Conservation (phyloP, 2,888 invertebrate genomes). For the Arenicola marina region DNA sequence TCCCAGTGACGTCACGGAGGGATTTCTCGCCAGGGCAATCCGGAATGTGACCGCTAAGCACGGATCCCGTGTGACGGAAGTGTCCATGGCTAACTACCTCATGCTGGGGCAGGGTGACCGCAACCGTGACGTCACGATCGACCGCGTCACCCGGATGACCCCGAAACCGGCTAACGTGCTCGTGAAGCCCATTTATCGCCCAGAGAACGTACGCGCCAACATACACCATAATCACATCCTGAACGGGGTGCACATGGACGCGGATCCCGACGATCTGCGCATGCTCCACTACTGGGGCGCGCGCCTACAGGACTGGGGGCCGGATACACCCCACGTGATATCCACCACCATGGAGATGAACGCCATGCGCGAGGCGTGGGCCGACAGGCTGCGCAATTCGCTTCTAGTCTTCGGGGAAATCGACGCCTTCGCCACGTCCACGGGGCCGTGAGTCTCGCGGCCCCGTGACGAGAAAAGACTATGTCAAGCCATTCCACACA, state of each 20-base stretch:
- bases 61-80: slow-evolving; percentile 13
- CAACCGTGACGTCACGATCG: slow-evolving; percentile 26
- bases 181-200: slow-evolving; percentile 33
- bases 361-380: slow-evolving; percentile 17
- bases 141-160: slow-evolving; percentile 33
- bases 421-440: slow-evolving; percentile 18
- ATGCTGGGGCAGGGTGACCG: slow-evolving; percentile 38
- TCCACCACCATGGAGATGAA: slow-evolving; percentile 25
- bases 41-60: slow-evolving; percentile 1
- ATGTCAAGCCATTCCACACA: too few relatives aligned
- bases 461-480: too few relatives aligned
- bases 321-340: slow-evolving; percentile 32
- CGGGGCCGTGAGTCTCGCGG: too few relatives aligned
- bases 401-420: slow-evolving; percentile 25
- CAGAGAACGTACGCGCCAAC: slow-evolving; percentile 19
- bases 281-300: slow-evolving; percentile 41
- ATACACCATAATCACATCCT: slow-evolving; percentile 23
- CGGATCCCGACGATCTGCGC: slow-evolving; percentile 14
- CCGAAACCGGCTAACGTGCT: slow-evolving; percentile 31
- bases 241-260: slow-evolving; percentile 15
- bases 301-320: slow-evolving; percentile 37
- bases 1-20: slow-evolving; percentile 24
- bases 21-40: slow-evolving; percentile 31
- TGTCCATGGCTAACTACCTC: slow-evolving; percentile 33
- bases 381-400: slow-evolving; percentile 12